These are phyloP conservation scores for Stramonita haemastoma DNA, from an alignment of 2,888 invertebrate species.

Conservation along the genomic window DNA sequence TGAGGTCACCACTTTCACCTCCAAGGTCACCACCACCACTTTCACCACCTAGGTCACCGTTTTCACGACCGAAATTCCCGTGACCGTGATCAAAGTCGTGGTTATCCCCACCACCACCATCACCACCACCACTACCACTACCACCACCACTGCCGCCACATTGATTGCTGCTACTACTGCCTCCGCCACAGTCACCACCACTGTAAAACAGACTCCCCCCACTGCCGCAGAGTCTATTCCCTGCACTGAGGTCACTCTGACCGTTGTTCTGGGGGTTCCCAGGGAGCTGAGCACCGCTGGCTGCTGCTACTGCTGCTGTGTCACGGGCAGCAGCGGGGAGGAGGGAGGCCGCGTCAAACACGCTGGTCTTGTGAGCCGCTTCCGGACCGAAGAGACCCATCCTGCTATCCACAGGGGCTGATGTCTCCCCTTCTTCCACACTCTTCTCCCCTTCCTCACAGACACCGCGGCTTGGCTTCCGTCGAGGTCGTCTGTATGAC, in stretches of 20 bases:
- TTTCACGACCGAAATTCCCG: not conserved
- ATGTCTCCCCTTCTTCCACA: not conserved
- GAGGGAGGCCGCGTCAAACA: not conserved
- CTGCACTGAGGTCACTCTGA: not conserved
- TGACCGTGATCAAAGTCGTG: not conserved
- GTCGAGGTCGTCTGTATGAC: not conserved
- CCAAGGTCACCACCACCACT: not conserved
- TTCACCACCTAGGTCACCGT: not conserved
- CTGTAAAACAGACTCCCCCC: not conserved
- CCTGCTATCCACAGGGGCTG: not conserved
- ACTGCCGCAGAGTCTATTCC: not conserved
- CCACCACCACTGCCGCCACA: not conserved
- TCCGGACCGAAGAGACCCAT: not conserved
- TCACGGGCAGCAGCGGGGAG: not conserved
- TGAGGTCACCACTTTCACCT: not conserved
- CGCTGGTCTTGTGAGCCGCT: not conserved
- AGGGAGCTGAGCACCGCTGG: not conserved
- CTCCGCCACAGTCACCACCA: not conserved
- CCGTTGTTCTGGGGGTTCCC: not conserved
- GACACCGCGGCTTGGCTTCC: not conserved
- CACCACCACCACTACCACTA: not conserved
- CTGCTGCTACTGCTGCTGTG: not conserved
- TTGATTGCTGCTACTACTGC: not conserved
- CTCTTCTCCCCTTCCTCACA: no score
- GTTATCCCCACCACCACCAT: not conserved